Evolutionary conservation across 2,113 vertebrate genomes (phyloP).

Genomic region (Psammodynastes pulverulentus): DNA sequence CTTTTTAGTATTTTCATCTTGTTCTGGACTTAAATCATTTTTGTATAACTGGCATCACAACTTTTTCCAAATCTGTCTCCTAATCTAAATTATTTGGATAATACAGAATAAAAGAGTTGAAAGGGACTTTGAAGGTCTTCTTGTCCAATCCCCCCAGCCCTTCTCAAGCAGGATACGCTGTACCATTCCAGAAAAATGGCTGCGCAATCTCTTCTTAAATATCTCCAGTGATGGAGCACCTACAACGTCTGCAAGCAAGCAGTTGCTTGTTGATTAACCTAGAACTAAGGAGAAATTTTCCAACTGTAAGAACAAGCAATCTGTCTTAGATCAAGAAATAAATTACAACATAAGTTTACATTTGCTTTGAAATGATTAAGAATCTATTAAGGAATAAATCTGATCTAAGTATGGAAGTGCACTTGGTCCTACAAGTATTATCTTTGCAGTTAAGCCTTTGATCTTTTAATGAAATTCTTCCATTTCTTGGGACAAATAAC

Average conservation of each 20-base stretch:
- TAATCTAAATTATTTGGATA: background rate
- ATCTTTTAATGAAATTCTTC: background rate
- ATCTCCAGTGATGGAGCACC: background rate
- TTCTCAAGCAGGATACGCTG: background rate
- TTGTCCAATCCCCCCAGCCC: background rate
- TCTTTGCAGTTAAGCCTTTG: background rate
- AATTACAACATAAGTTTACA: background rate
- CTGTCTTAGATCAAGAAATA: background rate
- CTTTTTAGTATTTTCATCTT: background rate
- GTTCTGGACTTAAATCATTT: background rate
- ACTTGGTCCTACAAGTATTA: background rate
- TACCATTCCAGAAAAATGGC: background rate
- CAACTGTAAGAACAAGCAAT: background rate
- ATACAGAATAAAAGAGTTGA: background rate
- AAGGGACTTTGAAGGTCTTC: background rate
- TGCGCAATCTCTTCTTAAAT: background rate
- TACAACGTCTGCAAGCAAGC: background rate
- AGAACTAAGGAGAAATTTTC: background rate
- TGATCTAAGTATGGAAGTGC: background rate
- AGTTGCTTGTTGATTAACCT: background rate
- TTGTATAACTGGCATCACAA: background rate
- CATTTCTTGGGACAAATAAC: background rate
- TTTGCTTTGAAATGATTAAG: background rate
- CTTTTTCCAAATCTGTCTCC: background rate
- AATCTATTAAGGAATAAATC: background rate